Percentiles rank a stretch among this genome's conserved stretches.
phyloP scores from a whole-genome alignment of 2,888 invertebrate species.

The Drosophila histrio region DNA sequence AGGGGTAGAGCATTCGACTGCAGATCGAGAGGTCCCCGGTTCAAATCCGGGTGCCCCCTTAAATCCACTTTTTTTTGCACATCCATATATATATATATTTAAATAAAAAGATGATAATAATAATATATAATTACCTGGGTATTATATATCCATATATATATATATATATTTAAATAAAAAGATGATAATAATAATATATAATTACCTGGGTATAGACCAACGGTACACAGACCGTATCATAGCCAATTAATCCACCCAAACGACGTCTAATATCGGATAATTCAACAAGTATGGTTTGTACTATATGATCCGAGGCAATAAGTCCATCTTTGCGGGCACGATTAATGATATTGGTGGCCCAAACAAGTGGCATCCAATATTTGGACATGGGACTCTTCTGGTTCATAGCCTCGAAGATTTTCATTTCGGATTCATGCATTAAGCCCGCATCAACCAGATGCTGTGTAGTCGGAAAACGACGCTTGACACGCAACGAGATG shows the following conservation, averaged over 20 bases:
- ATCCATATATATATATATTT: too few relatives aligned
- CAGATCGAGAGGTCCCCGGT: conserved; percentile 79
- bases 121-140: too few relatives aligned
- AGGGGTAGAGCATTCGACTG: conserved; percentile 78
- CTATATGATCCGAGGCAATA: conserved; percentile 95
- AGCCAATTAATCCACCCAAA: conserved; percentile 93
- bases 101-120: too few relatives aligned
- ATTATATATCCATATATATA: too few relatives aligned
- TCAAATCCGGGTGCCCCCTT: conserved; percentile 55
- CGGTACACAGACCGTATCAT: conserved; percentile 96
- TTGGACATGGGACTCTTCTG: conserved; percentile 95
- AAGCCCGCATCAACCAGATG: conserved; percentile 96
- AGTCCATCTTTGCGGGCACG: conserved; percentile 93
- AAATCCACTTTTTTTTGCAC: background rate
- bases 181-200: too few relatives aligned
- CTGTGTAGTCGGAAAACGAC: conserved; percentile 94
- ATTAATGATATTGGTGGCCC: conserved; percentile 96
- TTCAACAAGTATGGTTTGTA: conserved; percentile 94
- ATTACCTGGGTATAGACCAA: conserved; percentile 97
- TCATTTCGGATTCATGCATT: conserved; percentile 95
- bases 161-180: too few relatives aligned
- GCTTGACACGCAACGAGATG: conserved; percentile 93
- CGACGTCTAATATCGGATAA: conserved; percentile 94
- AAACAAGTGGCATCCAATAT: conserved; percentile 97
- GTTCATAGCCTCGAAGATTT: conserved; percentile 95